Conservation (phyloP, 1,140 invertebrate species). For the Palaemon carinicauda region DNA sequence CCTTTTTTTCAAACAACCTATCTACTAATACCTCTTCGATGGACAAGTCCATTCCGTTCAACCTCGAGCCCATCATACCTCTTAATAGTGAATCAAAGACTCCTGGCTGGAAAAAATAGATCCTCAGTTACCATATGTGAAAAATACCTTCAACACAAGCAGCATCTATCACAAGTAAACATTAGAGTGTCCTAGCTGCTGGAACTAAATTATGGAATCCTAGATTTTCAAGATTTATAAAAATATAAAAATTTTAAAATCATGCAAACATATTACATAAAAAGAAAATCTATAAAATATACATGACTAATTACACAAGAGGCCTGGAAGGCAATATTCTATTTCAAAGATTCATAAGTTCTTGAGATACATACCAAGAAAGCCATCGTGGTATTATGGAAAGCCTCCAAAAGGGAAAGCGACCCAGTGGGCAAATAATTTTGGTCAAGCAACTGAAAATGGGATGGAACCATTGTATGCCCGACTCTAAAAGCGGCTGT, state of each 20-base stretch:
- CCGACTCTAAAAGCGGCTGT: conserved; percentile 70
- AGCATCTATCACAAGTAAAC: not conserved
- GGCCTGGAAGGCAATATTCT: too few relatives aligned
- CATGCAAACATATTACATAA: too few relatives aligned
- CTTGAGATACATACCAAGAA: not conserved
- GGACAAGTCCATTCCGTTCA: conserved; percentile 26
- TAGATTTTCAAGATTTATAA: too few relatives aligned
- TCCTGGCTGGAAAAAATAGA: not conserved
- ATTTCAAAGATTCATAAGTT: too few relatives aligned
- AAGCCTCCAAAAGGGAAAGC: conserved; percentile 23
- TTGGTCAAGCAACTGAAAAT: conserved; percentile 21
- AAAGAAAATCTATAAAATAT: too few relatives aligned
- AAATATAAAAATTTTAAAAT: too few relatives aligned
- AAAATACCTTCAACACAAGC: not conserved
- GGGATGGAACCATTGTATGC: conserved; percentile 64
- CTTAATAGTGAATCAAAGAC: conserved; percentile 15
- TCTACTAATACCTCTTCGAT: not conserved
- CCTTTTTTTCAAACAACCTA: conserved; percentile 38
- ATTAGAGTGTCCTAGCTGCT: too few relatives aligned
- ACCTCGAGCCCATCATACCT: conserved; percentile 35
- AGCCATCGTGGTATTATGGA: conserved; percentile 62
- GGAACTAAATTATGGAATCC: not conserved
- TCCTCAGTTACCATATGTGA: not conserved
- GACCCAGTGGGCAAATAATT: conserved; percentile 31
- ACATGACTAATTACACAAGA: too few relatives aligned